Evolutionary conservation across 53 echinoderm and acorn worm genomes (phyloP).

Genomic region (Temnopleurus reevesii): DNA sequence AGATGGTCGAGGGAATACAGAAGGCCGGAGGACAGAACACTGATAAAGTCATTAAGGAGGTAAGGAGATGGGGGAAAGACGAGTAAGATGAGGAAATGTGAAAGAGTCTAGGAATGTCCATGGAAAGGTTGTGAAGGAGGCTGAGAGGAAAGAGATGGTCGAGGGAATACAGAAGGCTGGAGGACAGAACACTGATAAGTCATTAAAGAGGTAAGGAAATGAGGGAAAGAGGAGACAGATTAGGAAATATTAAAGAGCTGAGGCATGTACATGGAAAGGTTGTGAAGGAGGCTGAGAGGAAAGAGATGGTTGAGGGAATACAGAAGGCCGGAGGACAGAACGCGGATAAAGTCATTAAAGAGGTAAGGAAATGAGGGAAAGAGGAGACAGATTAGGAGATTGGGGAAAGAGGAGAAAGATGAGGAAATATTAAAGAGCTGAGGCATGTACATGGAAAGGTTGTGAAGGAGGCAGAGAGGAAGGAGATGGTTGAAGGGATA

Average conservation of each 20-base stretch:
- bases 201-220: conserved; percentile 73
- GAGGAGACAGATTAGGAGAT: neutral
- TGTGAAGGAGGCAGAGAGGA: conserved; percentile 71
- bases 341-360: conserved; percentile 79
- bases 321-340: conserved; percentile 79
- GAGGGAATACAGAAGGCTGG: conserved; percentile 86
- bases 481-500: conserved; percentile 75
- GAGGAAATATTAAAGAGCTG: conserved; percentile 82
- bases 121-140: conserved; percentile 80
- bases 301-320: neutral
- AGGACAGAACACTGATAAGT: conserved; percentile 85
- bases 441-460: conserved; percentile 78
- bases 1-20: conserved; percentile 89
- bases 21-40: conserved; percentile 80
- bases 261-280: conserved; percentile 75
- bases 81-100: no score
- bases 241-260: no score
- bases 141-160: conserved; percentile 80
- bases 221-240: no score
- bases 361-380: neutral
- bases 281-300: neutral
- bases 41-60: conserved; percentile 87
- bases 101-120: conserved; percentile 86
- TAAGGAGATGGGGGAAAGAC: conserved; percentile 54
- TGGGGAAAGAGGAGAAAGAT: conserved; percentile 60